Conservation (phyloP, 2,113 vertebrate genomes). For the Puma concolor region DNA sequence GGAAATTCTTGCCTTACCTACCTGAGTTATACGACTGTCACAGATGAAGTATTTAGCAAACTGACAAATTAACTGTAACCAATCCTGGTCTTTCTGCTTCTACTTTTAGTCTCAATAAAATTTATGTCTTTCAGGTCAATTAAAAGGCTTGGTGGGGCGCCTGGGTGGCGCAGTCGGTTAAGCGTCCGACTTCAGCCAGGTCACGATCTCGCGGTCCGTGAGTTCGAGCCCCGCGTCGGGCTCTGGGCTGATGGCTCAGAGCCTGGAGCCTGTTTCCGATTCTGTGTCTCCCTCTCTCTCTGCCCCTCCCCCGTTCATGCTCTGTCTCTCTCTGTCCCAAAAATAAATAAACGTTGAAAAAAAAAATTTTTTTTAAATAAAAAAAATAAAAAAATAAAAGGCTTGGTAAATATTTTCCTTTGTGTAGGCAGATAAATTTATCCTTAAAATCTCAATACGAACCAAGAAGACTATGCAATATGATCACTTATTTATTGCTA, state of each 20-base stretch:
- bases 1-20: background rate
- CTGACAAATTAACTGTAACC: background rate
- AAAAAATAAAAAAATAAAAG: no score
- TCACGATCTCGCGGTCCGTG: no score
- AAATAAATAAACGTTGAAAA: no score
- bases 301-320: no score
- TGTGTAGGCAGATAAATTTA: background rate
- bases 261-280: no score
- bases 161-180: no score
- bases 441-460: background rate
- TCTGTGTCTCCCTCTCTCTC: no score
- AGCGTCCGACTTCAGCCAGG: no score
- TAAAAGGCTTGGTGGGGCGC: slow-evolving; percentile 7
- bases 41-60: background rate
- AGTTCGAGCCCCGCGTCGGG: no score
- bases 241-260: no score
- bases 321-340: no score
- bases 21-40: background rate
- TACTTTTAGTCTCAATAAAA: background rate
- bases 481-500: background rate
- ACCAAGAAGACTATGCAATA: background rate
- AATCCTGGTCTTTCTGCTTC: background rate
- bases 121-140: background rate
- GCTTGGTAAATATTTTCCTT: background rate
- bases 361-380: no score